Conservation (phyloP, 2,888 invertebrate species). For the Drosophila kambysellisi region DNA sequence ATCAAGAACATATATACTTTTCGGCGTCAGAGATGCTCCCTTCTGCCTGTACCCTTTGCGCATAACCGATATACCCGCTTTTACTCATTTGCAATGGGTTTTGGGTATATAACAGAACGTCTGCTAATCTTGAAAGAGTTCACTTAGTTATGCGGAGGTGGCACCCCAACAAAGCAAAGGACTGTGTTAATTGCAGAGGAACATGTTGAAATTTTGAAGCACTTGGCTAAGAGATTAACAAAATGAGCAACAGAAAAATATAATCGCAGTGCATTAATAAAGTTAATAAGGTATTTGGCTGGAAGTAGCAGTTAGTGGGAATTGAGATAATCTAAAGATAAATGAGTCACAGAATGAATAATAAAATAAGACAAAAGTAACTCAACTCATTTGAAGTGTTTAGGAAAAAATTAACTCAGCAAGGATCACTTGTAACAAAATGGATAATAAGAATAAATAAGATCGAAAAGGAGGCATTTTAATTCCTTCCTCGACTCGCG, state of each 20-base stretch:
- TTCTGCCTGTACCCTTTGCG: neutral
- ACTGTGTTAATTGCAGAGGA: conserved; percentile 14
- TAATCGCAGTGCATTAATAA: neutral
- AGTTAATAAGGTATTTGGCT: neutral
- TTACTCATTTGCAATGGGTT: neutral
- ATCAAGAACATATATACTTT: neutral
- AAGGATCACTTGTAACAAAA: neutral
- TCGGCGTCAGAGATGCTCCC: too few relatives aligned
- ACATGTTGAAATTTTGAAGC: conserved; percentile 7
- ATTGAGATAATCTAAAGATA: neutral
- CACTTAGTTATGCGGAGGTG: neutral
- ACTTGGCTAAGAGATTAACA: conserved; percentile 2
- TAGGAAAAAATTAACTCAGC: neutral
- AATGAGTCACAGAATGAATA: neutral
- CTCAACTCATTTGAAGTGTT: neutral
- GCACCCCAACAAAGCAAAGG: neutral
- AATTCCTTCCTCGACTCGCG: too few relatives aligned
- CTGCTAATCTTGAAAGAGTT: neutral
- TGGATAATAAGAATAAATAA: neutral
- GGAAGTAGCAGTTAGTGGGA: neutral
- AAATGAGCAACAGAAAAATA: conserved; percentile 15
- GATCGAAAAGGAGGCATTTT: neutral
- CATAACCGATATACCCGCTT: neutral
- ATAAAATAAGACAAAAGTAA: neutral
- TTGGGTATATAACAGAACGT: neutral